Evolutionary conservation across 2,888 invertebrate genomes (phyloP).

Genomic region (Trissoscelio sp.): DNA sequence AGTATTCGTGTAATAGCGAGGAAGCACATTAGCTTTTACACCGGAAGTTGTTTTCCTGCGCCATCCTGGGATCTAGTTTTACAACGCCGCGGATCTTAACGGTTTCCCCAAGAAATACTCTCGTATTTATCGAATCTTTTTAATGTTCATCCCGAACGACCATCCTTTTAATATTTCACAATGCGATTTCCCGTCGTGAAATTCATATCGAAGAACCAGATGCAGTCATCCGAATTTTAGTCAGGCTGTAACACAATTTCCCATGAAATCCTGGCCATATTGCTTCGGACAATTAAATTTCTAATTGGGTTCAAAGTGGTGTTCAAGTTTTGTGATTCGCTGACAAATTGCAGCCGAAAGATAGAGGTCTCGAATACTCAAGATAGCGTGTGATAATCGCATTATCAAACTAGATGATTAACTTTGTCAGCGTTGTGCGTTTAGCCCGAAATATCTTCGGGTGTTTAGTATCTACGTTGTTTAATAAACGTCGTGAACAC

Average conservation of each 20-base stretch:
- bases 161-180: slow-evolving; percentile 2
- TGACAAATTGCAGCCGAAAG: slow-evolving; percentile 23
- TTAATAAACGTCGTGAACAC: background rate
- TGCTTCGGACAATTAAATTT: slow-evolving; percentile 19
- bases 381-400: slow-evolving; percentile 27
- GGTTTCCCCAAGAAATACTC: background rate
- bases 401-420: slow-evolving; percentile 28
- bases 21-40: slow-evolving; percentile 2
- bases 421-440: slow-evolving; percentile 17
- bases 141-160: background rate
- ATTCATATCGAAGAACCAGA: background rate
- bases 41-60: background rate
- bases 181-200: background rate
- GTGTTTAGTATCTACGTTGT: slow-evolving; percentile 2
- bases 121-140: background rate
- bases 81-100: background rate
- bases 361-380: slow-evolving; percentile 8
- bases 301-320: slow-evolving; percentile 16
- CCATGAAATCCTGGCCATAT: background rate
- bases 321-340: slow-evolving; percentile 15
- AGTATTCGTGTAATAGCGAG: background rate
- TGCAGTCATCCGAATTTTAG: background rate
- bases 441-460: background rate
- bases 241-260: background rate
- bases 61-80: background rate